phyloP scores from a whole-genome alignment of 1,140 invertebrate species.

The Papilio polytes region DNA sequence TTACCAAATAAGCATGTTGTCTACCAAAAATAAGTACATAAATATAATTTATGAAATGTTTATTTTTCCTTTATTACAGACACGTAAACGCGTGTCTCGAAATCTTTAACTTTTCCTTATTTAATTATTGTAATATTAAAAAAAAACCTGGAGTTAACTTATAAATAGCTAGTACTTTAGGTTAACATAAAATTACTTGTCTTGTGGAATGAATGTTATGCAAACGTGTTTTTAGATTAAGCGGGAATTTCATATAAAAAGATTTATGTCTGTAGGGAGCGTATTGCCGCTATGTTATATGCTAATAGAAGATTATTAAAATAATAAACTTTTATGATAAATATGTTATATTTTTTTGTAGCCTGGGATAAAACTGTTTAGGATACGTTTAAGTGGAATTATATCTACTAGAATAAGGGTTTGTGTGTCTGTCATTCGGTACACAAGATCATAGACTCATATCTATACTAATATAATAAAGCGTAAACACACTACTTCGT shows the following conservation, averaged over 20 bases:
- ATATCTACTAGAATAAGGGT: too few relatives aligned
- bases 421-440: too few relatives aligned
- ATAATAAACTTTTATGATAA: slow-evolving; percentile 14
- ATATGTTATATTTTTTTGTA: not conserved
- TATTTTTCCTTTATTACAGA: not conserved
- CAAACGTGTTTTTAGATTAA: not conserved
- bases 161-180: not conserved
- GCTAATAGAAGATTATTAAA: slow-evolving; percentile 23
- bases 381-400: too few relatives aligned
- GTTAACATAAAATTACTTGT: not conserved
- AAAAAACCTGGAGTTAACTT: too few relatives aligned
- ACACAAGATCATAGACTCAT: too few relatives aligned
- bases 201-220: slow-evolving; percentile 1
- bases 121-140: too few relatives aligned
- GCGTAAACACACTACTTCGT: too few relatives aligned
- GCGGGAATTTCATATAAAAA: slow-evolving; percentile 17
- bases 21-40: not conserved
- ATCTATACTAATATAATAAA: too few relatives aligned
- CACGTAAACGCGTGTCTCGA: too few relatives aligned
- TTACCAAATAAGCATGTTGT: not conserved
- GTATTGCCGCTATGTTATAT: slow-evolving; percentile 22
- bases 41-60: not conserved
- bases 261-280: slow-evolving; percentile 12
- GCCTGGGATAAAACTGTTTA: too few relatives aligned
- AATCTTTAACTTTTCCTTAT: too few relatives aligned